Conservation (phyloP, 2,113 vertebrate species). For the Nothoprocta perdicaria region DNA sequence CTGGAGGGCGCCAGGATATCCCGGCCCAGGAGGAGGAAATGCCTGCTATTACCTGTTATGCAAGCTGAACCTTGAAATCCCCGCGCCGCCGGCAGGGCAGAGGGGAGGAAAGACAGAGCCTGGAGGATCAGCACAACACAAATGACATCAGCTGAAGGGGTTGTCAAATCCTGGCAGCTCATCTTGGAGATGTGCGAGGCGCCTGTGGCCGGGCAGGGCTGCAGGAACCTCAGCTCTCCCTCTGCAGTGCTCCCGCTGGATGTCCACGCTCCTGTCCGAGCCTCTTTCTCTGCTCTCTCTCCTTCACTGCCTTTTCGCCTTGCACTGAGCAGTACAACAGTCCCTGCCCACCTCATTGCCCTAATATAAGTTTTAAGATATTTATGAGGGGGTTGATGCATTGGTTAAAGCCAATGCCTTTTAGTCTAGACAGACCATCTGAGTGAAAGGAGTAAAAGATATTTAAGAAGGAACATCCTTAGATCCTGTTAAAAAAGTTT, state of each 20-base stretch:
- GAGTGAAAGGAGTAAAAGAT: background rate
- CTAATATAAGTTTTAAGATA: background rate
- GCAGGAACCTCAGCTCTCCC: background rate
- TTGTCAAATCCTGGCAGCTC: background rate
- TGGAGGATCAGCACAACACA: conserved; percentile 43
- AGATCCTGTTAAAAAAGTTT: background rate
- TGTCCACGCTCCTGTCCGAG: background rate
- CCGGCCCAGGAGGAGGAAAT: conserved; percentile 98
- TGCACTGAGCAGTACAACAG: background rate
- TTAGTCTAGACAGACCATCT: background rate
- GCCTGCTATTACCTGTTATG: conserved; percentile 99
- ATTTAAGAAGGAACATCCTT: background rate
- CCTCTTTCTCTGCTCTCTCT: background rate
- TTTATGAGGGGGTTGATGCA: no score
- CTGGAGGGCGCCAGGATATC: conserved; percentile 99
- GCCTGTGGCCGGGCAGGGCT: no score
- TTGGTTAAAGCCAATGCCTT: background rate
- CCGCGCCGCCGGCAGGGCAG: conserved; percentile 65
- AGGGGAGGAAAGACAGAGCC: conserved; percentile 46
- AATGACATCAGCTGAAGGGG: conserved; percentile 20
- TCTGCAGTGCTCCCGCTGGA: background rate
- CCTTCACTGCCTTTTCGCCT: background rate
- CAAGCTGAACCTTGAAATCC: conserved; percentile 85
- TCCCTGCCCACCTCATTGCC: background rate
- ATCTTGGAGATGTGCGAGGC: background rate